Evolutionary conservation across 2,888 invertebrate species (phyloP), one percentile per base, ranked within the genome.

Genomic region (Zhuqinia jingwanae): DNA sequence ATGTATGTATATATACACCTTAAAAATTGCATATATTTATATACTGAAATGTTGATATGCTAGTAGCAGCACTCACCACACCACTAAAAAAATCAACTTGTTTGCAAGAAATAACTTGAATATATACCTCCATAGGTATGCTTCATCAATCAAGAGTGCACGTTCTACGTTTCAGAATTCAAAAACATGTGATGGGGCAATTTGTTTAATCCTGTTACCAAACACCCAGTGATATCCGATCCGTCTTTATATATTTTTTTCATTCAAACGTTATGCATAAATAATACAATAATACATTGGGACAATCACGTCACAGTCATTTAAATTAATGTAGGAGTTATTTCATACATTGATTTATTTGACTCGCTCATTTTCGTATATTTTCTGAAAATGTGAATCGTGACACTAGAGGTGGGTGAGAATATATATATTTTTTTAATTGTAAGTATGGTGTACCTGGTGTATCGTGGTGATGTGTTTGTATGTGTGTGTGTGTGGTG

Each of bases 111-210:
- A 10, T 30, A 6, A 6, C 8, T 36, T 36, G 56, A 75, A 47
- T 42, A 50, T 27, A n/a, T n/a, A n/a, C n/a, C n/a, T n/a, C n/a
- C 22, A 15, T 45, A 17, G 10, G 65, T 36, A 20, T 11, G 25
- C 30, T 63, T 86, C 86, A 86, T 86, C 76, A 86, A 86, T 86
- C 86, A 81, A 75, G 36, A 30, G 65, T 42, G 86, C 86, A 81
- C 86, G 81, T 86, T 81, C 80, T 80, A 75, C 56, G 53, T 81
- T 86, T 81, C 81, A 56, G 50, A 36, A 65, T 75, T 85, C 60
- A 68, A 60, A 73, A 30, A 20, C 56, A 58, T 27, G 25, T 42
- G 60, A 30, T 78, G 75, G 53, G 56, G 77, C 45, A 85, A 79
- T 85, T 85, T 85, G 78, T 85, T 60, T 36, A n/a, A n/a, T 63